Conservation (phyloP, 2,113 vertebrate genomes). For the Sardina pilchardus region DNA sequence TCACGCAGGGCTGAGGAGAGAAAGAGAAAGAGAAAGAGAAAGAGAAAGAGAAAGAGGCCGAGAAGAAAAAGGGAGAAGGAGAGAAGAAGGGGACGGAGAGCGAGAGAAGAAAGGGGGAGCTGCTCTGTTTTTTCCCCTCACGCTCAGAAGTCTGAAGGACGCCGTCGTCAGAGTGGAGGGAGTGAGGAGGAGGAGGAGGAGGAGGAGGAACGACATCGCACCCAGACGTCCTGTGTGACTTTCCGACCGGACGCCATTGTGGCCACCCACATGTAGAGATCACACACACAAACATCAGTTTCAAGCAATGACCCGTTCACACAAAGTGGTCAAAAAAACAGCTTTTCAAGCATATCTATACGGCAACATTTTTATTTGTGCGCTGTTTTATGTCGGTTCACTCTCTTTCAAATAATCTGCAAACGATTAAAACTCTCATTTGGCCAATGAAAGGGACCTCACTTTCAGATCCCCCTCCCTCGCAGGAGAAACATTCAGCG, state of each 20-base stretch:
- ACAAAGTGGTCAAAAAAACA: neutral
- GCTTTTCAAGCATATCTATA: neutral
- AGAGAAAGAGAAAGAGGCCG: slow-evolving; percentile 36
- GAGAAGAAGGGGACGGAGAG: slow-evolving; percentile 54
- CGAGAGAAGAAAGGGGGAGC: slow-evolving; percentile 65
- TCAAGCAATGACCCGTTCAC: neutral
- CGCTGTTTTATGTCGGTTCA: neutral
- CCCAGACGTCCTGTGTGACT: slow-evolving; percentile 9
- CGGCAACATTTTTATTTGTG: neutral
- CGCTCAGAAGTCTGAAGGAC: slow-evolving; percentile 20
- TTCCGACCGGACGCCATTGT: slow-evolving; percentile 2
- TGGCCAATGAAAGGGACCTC: slow-evolving; percentile 49
- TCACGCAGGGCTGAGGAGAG: slow-evolving; percentile 44
- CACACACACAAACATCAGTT: neutral
- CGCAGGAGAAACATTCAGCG: slow-evolving; percentile 53
- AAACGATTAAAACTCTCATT: slow-evolving; percentile 15
- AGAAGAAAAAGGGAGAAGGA: slow-evolving; percentile 64
- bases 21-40: slow-evolving; percentile 71
- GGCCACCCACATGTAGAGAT: neutral
- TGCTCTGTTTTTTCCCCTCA: slow-evolving; percentile 50
- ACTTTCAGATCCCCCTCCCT: slow-evolving; percentile 51
- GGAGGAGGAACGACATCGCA: neutral
- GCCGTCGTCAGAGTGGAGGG: neutral
- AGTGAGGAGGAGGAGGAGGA: neutral
- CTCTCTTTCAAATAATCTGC: neutral